Evolutionary conservation across 1,140 invertebrate genomes (phyloP), one percentile per base, ranked within the genome.

Genomic region (Drosophila ambigua): DNA sequence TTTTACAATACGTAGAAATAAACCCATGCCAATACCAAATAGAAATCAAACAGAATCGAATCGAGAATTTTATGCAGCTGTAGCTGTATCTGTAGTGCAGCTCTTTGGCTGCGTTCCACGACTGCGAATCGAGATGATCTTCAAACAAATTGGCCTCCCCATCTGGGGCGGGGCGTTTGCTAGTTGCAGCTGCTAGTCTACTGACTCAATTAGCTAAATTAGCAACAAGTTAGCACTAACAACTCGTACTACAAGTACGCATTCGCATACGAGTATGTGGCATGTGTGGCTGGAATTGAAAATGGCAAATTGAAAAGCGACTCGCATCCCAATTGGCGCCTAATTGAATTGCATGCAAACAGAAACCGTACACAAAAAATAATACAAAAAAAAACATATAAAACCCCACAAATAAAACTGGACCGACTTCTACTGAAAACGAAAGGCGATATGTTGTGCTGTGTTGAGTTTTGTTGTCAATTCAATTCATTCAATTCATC

Each of bases 341-440:
- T 83, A 88, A 88, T 88, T 88, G 84, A 83, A 83, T 76, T 88
- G 83, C 83, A 88, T 88, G 83, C 72, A 62, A 81, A 68, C 55
- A 64, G 35, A 65, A 77, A 59, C 53, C 52, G 15, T 44, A 35
- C 41, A 31, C 41, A 28, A 15, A 62, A 28, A 51, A 62, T 44
- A 28, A 63, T 46, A 55, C 48, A 46, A 62, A 62, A 53, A 1
- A 60, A 72, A 35, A 0, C 20, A 48, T 55, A 24, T 31, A 16
- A 48, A 71, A 62, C 60, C 58, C 43, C 26, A 72, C 51, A 55
- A 63, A 52, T 58, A 59, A 65, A 66, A 66, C 71, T 64, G 58
- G 57, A 72, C 43, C 67, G 68, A 31, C 15, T 48, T 43, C 44
- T 24, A 74, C 59, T 75, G 82, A 85, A 85, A 85, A 75, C 65